Percentiles rank a stretch among this genome's conserved stretches.
Evolutionary conservation across 2,113 vertebrate genomes (phyloP).

Genomic region (Misgurnus mizolepis): DNA sequence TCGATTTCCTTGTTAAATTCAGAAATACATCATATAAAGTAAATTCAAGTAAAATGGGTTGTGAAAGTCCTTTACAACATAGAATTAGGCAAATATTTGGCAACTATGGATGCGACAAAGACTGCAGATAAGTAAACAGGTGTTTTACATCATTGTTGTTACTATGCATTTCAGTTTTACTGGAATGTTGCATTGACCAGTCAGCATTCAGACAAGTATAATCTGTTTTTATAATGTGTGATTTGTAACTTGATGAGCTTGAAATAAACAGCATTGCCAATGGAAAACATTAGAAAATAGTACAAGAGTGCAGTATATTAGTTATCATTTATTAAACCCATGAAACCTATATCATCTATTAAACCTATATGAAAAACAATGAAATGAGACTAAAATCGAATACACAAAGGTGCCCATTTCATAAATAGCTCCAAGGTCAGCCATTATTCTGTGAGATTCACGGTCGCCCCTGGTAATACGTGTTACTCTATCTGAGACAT

Average conservation of each 20-base stretch:
- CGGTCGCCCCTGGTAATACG: conserved; percentile 1
- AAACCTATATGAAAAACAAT: background rate
- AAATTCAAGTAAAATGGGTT: background rate
- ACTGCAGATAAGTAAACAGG: background rate
- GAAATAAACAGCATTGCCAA: background rate
- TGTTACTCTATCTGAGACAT: conserved; percentile 9
- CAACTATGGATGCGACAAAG: too few species aligned
- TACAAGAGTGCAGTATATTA: background rate
- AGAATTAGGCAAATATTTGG: too few species aligned
- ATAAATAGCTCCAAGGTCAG: conserved; percentile 15
- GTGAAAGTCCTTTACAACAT: background rate
- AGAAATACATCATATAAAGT: background rate
- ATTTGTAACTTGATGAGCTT: background rate
- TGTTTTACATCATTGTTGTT: background rate
- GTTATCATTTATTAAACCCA: background rate
- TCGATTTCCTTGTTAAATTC: background rate
- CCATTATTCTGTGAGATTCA: conserved; percentile 31
- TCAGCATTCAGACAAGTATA: background rate
- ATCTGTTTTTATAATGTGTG: background rate
- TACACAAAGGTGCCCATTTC: conserved; percentile 32
- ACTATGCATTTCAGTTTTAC: background rate
- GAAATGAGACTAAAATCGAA: conserved; percentile 30
- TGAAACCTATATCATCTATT: background rate
- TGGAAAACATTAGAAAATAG: background rate
- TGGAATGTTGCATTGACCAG: background rate